A percentile compares a stretch with the other conserved stretches of the same genome.
Evolutionary conservation across 2,797 vertebrate genomes (phyloP).

Genomic region (Micrastur ruficollis): DNA sequence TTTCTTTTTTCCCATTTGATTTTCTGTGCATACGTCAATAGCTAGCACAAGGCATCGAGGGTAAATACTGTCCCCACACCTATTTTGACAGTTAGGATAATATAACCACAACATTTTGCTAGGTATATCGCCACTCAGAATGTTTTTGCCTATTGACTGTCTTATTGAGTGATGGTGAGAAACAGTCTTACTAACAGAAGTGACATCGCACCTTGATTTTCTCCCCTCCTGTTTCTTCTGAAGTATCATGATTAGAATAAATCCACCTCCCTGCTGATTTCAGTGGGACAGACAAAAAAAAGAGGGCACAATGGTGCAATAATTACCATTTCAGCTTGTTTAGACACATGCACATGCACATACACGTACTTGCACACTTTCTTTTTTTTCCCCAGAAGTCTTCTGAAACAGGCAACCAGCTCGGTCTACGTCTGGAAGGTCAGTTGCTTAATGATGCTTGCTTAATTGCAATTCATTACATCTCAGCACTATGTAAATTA

Average conservation of each 20-base stretch:
- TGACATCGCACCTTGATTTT: neutral
- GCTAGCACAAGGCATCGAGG: neutral
- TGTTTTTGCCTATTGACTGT: neutral
- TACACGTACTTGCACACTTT: neutral
- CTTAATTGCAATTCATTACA: slow-evolving; percentile 38
- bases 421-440: neutral
- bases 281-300: neutral
- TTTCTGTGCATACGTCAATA: neutral
- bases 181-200: neutral
- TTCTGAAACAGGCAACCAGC: neutral
- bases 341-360: neutral
- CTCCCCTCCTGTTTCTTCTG: neutral
- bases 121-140: rapidly evolving
- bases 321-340: neutral
- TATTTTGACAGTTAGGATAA: neutral
- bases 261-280: too few species aligned
- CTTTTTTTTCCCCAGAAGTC: neutral
- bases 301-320: too few species aligned
- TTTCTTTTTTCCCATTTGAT: neutral
- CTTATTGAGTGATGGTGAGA: neutral
- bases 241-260: neutral
- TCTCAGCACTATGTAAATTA: neutral
- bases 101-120: neutral
- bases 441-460: neutral
- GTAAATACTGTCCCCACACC: neutral